phyloP scores from a whole-genome alignment of 2,888 invertebrate genomes.

The Dicyrtoma fusca region DNA sequence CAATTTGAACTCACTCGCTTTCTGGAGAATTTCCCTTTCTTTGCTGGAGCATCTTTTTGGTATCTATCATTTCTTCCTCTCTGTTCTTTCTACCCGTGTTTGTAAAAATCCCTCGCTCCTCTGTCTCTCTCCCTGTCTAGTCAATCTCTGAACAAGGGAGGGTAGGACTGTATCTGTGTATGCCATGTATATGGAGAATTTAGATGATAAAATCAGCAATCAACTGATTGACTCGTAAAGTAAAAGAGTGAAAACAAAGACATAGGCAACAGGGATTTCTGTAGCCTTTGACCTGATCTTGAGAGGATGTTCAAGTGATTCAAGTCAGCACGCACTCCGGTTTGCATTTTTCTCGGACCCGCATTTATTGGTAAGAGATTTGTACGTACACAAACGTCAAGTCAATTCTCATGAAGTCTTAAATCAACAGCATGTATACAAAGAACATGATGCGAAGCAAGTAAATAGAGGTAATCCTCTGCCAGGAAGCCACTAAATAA shows the following conservation, averaged over 20 bases:
- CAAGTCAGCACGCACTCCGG: too few species aligned
- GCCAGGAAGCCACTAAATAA: conserved; percentile 31
- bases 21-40: neutral
- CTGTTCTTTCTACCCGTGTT: neutral
- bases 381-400: conserved; percentile 22
- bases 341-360: too few species aligned
- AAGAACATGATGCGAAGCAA: conserved; percentile 33
- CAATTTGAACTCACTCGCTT: too few species aligned
- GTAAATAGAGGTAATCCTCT: conserved; percentile 35
- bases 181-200: neutral
- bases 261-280: neutral
- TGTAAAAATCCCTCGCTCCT: neutral
- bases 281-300: conserved; percentile 11
- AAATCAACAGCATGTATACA: conserved; percentile 31
- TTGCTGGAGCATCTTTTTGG: neutral
- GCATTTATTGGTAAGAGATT: neutral
- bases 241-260: too few species aligned
- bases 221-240: conserved; percentile 15
- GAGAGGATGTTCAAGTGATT: neutral
- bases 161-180: too few species aligned
- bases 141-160: too few species aligned
- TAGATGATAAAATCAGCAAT: neutral
- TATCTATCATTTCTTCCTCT: too few species aligned
- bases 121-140: too few species aligned
- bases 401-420: conserved; percentile 34